Evolutionary conservation across 1,140 invertebrate genomes (phyloP), one percentile per base, ranked within the genome.

Genomic region (Meloidogyne hapla): DNA sequence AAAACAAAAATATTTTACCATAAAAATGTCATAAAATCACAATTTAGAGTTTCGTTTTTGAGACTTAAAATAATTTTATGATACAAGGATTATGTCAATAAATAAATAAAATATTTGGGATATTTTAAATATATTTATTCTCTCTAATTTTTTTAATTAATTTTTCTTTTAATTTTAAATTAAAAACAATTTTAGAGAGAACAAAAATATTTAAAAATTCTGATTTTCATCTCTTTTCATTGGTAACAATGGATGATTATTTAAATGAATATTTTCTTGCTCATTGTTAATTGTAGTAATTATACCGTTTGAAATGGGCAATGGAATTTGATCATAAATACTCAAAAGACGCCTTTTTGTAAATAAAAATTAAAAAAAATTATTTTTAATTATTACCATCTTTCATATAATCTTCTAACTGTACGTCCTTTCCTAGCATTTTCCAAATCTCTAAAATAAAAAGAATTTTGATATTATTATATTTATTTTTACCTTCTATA

Each of bases 301-400:
- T 8, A 40, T 9, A 21, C 4, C n/a, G 9, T 45, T 56, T 28
- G 25, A 13, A 13, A 21, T 70, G 5, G 69, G 61, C 15, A 26
- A 61, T 10, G 69, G 69, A 5, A 70, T 48, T 70, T 70, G 69
- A 28, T 70, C 69, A 33, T 70, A 70, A 15, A 70, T 61, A n/a
- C 69, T 70, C n/a, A 70, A 61, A 48, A 70, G 69, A 21, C 69
- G 40, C 69, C 69, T 70, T 69, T 26, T 28, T 42, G 4, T 25
- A 15, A 25, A 23, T 69, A 33, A 70, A 70, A 42, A 69, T 18
- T 42, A 21, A 18, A 8, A 42, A 18, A 45, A 70, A 21, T 70
- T 23, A 69, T 18, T n/a, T 21, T 66, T 6, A 23, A 23, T 33
- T 33, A 23, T 56, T 26, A 70, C 69, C 69, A 70, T 70, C 61